Percentiles rank a stretch among this genome's conserved stretches.
These are phyloP conservation scores for Calypte anna DNA, from an alignment of 2,113 vertebrate species.

Conservation along the genomic window DNA sequence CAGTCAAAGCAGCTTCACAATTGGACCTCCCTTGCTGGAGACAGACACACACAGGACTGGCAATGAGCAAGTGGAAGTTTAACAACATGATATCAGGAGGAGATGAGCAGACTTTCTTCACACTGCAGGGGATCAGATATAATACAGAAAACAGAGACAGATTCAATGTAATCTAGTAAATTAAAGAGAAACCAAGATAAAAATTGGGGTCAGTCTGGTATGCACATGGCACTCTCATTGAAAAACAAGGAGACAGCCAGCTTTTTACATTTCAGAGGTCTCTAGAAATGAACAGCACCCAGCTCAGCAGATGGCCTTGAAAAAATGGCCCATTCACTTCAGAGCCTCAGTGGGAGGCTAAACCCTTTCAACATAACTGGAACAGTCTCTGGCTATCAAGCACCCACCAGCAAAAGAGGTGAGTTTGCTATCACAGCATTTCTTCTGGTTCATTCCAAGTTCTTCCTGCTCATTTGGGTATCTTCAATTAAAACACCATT, in stretches of 20 bases:
- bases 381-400: conserved; percentile 8
- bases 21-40: background rate
- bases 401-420: conserved; percentile 10
- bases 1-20: background rate
- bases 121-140: conserved; percentile 24
- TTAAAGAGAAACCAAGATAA: conserved; percentile 37
- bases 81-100: background rate
- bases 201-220: conserved; percentile 21
- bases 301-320: conserved; percentile 53
- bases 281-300: conserved; percentile 34
- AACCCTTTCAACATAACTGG: conserved; percentile 42
- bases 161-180: conserved; percentile 25
- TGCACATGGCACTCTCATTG: background rate
- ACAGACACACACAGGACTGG: background rate
- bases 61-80: background rate
- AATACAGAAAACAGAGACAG: conserved; percentile 25
- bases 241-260: background rate
- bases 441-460: conserved; percentile 36
- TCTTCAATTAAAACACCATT: conserved; percentile 11
- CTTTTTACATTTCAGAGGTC: conserved; percentile 19
- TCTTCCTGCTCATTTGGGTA: background rate
- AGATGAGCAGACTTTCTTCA: conserved; percentile 20
- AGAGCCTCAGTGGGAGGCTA: conserved; percentile 27
- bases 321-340: conserved; percentile 4
- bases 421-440: conserved; percentile 28